Evolutionary conservation across 1,140 invertebrate species (phyloP), one percentile per base, ranked within the genome.

Genomic region (Heliconius congener): DNA sequence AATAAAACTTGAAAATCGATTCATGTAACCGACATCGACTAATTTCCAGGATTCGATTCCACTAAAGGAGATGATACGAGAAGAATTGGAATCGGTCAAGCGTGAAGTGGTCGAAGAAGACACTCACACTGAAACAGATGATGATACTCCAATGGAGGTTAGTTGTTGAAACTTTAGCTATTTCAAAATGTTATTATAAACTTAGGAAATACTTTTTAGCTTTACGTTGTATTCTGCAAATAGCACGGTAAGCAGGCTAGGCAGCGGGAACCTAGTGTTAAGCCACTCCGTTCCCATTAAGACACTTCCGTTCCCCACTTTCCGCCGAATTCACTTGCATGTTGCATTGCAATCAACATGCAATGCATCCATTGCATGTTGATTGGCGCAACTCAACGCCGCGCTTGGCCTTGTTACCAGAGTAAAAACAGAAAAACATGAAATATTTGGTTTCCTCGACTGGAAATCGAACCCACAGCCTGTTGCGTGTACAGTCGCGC

Each of bases 131-230:
- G 95, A 96, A 73, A 96, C 95, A 0, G 95, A 96, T 78, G 96
- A 96, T 83, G 96, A 96, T 66, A 95, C 96, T 0, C 95, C 95
- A 3, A 95, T 96, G 88, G 95, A 95, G 88, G 95, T 95, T 13
- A 13, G 60, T 66, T 8, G 19, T 60, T 60, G 42, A 46, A 46
- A 46, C n/a, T 60, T 23, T 27, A 23, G n/a, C n/a, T 60, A 3
- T 27, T 60, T 60, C n/a, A 46, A 46, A 46, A 13, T 13, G 13
- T 13, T 46, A 16, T 46, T 42, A 8, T 11, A 42, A 9, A 11
- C 8, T 42, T 42, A 42, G 39, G 39, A 42, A n/a, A 37, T 37
- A 37, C 23, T 57, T 57, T 23, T 57, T 57, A 57, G 55, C 55
- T 8, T 57, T n/a, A 57, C 55, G 6, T 6, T 55, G 3, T 55